A percentile compares a stretch with the other conserved stretches of the same genome.
These are phyloP conservation scores for Agrypnia vestita DNA, from an alignment of 1,140 invertebrate genomes.

Conservation along the genomic window DNA sequence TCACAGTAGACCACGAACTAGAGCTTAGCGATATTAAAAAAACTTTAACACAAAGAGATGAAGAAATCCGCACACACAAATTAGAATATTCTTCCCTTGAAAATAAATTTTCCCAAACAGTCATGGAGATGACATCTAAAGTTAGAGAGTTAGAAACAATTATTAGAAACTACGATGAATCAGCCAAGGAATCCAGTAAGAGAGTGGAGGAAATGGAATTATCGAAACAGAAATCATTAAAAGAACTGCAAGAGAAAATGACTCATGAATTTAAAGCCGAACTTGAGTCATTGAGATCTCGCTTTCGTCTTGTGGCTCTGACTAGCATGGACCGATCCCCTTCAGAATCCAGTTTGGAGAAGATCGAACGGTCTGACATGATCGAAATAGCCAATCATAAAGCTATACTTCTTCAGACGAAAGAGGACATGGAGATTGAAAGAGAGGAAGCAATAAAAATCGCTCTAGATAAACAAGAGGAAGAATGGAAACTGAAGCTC, in stretches of 20 bases:
- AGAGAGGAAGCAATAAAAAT: conserved; percentile 77
- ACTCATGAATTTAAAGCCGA: conserved; percentile 83
- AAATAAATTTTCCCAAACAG: conserved; percentile 66
- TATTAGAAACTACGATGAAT: conserved; percentile 70
- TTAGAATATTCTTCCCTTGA: conserved; percentile 68
- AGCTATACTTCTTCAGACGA: conserved; percentile 78
- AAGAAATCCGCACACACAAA: conserved; percentile 73
- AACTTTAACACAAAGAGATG: conserved; percentile 71
- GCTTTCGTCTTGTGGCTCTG: conserved; percentile 73
- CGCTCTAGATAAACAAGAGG: conserved; percentile 73
- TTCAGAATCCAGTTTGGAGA: conserved; percentile 85
- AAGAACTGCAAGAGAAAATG: conserved; percentile 81
- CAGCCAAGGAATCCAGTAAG: conserved; percentile 68
- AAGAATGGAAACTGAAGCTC: conserved; percentile 72
- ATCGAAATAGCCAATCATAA: conserved; percentile 79
- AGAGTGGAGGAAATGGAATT: conserved; percentile 72
- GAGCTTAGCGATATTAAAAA: conserved; percentile 78
- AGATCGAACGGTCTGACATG: conserved; percentile 80
- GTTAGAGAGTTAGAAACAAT: conserved; percentile 71
- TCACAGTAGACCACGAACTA: conserved; percentile 79
- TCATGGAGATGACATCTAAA: conserved; percentile 61
- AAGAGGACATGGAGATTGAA: conserved; percentile 78
- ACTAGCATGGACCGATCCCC: conserved; percentile 86
- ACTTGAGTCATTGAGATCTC: conserved; percentile 82
- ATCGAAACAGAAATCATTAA: conserved; percentile 78